phyloP scores from a whole-genome alignment of 2,888 invertebrate genomes.

The Erebia palarica region DNA sequence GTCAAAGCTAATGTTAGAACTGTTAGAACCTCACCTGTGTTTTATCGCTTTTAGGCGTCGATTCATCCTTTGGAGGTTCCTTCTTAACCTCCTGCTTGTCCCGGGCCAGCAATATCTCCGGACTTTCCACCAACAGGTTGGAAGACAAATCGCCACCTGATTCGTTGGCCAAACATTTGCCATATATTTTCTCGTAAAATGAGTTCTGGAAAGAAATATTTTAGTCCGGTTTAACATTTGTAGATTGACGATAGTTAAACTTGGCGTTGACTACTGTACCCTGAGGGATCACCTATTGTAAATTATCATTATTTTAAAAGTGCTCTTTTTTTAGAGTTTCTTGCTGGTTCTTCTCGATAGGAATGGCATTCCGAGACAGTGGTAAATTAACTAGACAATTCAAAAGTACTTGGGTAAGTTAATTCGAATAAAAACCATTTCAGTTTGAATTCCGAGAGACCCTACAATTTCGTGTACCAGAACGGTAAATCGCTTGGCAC shows the following conservation, averaged over 20 bases:
- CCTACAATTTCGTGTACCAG: too few species aligned
- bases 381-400: too few species aligned
- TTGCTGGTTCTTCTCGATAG: too few species aligned
- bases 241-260: neutral
- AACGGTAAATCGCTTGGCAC: too few species aligned
- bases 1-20: neutral
- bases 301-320: too few species aligned
- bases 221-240: neutral
- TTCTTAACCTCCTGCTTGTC: constrained; percentile 78
- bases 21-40: constrained; percentile 50
- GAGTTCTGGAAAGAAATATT: constrained; percentile 80
- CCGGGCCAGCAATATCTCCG: constrained; percentile 82
- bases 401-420: too few species aligned
- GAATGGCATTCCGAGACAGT: too few species aligned
- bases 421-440: too few species aligned
- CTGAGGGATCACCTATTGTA: too few species aligned
- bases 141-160: constrained; percentile 65
- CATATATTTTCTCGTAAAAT: constrained; percentile 93
- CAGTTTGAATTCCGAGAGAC: too few species aligned
- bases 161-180: constrained; percentile 85
- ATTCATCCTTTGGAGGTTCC: constrained; percentile 59
- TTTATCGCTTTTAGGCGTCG: constrained; percentile 64
- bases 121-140: constrained; percentile 74
- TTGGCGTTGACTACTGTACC: too few species aligned
- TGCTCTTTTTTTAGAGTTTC: too few species aligned